Evolutionary conservation across 1,140 invertebrate species (phyloP), one percentile per base, ranked within the genome.

Genomic region (Heliconius himera): DNA sequence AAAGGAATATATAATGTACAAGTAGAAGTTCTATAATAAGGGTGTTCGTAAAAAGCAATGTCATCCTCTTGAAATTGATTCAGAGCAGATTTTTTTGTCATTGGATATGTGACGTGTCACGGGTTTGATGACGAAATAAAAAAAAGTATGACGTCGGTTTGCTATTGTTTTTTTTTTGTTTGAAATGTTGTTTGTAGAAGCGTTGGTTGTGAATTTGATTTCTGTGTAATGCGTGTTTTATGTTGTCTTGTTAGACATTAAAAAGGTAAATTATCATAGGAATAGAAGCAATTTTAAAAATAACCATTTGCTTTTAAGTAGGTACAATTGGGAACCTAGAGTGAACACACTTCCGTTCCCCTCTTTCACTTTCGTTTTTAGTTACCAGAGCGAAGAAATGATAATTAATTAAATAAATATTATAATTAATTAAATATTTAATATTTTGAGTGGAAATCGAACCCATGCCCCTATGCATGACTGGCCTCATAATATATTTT

Each of bases 61-160:
- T 90, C 89, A 90, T 89, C 82, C 81, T 78, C 83, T 79, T 71
- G 80, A 85, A 88, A 89, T 78, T 72, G 80, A 66, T 76, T 87
- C 82, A 77, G 81, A 78, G 82, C 79, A 77, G 60, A 70, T 70
- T 81, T 81, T 46, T 81, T 81, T 81, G 73, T 77, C 60, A 70
- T 74, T 72, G 13, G 16, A 72, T 72, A 70, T 71, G 74, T 38
- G 73, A 54, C 46, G 73, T 54, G 46, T 54, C 20, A 54, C n/a
- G n/a, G 54, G 60, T 2, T n/a, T 29, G 26, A 66, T 60, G 54
- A 9, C 26, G 13, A 26, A n/a, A 66, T 66, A 51, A 26, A 66
- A 22, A 36, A 66, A 66, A 66, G 11, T 66, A 66, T 66, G 60
- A 66, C n/a, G 9, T 66, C 13, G n/a, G 9, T 22, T 26, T 29